Percentiles rank a stretch among this genome's conserved stretches.
These are phyloP conservation scores for Drosophila seguyi DNA, from an alignment of 1,140 invertebrate genomes.

Conservation along the genomic window DNA sequence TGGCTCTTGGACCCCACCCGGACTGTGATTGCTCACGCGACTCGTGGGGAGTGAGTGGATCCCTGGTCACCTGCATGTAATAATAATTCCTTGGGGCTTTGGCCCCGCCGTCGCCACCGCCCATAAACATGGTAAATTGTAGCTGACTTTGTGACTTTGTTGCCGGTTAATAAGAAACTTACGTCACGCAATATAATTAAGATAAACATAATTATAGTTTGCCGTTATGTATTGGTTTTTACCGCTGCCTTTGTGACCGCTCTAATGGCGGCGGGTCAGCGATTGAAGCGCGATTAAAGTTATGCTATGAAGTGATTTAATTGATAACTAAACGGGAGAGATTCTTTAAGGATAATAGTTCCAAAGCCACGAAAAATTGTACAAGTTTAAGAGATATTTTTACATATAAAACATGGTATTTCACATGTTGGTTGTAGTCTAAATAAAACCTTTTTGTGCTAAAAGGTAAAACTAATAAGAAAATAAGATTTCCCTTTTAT, in stretches of 20 bases:
- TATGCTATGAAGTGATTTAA: constrained; percentile 36
- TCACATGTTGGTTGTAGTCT: neutral
- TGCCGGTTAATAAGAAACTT: constrained; percentile 79
- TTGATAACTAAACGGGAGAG: neutral
- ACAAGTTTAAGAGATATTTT: neutral
- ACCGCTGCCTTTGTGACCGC: constrained; percentile 38
- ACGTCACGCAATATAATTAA: constrained; percentile 83
- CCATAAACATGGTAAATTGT: constrained; percentile 64
- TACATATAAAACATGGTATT: neutral
- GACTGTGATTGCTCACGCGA: constrained; percentile 76
- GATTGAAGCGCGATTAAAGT: constrained; percentile 55
- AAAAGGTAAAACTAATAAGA: neutral
- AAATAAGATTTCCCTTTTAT: neutral
- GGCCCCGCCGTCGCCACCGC: constrained; percentile 16
- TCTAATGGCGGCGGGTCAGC: constrained; percentile 49
- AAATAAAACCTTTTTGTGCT: no score
- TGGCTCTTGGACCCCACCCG: constrained; percentile 28
- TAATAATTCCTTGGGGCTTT: constrained; percentile 70
- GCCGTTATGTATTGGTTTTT: constrained; percentile 66
- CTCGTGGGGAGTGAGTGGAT: constrained; percentile 10
- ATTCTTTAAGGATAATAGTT: neutral
- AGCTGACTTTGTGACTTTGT: constrained; percentile 76
- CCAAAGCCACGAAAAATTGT: neutral
- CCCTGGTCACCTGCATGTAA: constrained; percentile 43
- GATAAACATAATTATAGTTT: constrained; percentile 84